Evolutionary conservation across 2,888 invertebrate species (phyloP), one percentile per base, ranked within the genome.

Genomic region (Dicyrtomina minuta): DNA sequence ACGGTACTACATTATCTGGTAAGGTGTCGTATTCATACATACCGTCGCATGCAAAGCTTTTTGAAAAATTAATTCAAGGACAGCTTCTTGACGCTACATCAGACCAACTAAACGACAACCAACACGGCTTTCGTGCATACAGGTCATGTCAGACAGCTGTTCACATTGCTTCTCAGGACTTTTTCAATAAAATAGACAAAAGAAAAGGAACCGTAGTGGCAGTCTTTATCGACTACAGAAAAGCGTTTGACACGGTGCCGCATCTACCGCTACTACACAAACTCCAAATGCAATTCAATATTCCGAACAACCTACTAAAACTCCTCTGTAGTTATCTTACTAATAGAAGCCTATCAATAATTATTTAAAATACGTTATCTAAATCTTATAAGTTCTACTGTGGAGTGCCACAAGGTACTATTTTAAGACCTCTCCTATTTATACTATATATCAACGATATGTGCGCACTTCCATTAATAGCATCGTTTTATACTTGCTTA

Each of bases 391-490:
- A 22, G 5, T n/a, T 61, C 3, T 24, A 26, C n/a, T 44, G 26
- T 17, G 44, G 46, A 1, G 61, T 44, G n/a, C 44, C 61, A 6
- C 61, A 61, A 46, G 61, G 61, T 5, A 26, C 46, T 6, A 46
- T 61, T 13, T 8, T 61, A 4, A 27, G 61, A 1, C 46, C 44
- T 1, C 27, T 61, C 1, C 5, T 61, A 6, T 61, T 61, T 26
- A 46, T 61, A n/a, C 24, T 61, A 8, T 46, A 27, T 10, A 61
- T 61, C n/a, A 43, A 61, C 46, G 61, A 61, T 17, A 8, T 46
- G 20, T 46, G 26, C 13, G 2, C 26, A 8, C 3, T 55, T 2
- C 55, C 26, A 6, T 6, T 8, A n/a, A 10, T 46, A 17, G 15
- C 26, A 2, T 2, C 17, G 2, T 13, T 20, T 1, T 61, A 22